Conservation (phyloP, 2,888 invertebrate genomes). For the Stratiomys singularior region DNA sequence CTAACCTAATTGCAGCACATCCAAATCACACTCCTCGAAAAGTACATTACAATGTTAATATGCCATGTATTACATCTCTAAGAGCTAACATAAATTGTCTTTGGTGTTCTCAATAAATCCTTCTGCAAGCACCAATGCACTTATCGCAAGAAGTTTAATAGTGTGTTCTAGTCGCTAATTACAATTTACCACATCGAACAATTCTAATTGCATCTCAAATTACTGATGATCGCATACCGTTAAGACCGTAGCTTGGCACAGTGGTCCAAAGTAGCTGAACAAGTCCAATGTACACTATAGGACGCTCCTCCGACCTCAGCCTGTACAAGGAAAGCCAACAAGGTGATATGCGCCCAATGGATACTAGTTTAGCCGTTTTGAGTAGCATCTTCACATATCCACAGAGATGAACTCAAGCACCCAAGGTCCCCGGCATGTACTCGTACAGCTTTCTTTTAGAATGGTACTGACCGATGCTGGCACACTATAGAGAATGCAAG, state of each 20-base stretch:
- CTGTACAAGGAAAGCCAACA: background rate
- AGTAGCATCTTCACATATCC: background rate
- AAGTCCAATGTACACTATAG: background rate
- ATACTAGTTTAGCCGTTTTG: background rate
- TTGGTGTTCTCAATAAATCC: background rate
- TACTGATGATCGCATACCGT: conserved; percentile 20
- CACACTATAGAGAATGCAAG: background rate
- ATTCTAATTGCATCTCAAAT: conserved; percentile 30
- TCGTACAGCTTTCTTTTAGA: background rate
- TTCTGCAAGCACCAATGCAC: background rate
- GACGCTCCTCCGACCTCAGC: background rate
- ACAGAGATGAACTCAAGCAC: background rate
- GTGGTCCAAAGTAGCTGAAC: background rate
- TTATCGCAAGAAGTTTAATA: conserved; percentile 6
- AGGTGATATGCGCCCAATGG: background rate
- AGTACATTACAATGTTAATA: too few species aligned
- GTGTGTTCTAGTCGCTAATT: conserved; percentile 7
- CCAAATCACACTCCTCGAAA: too few species aligned
- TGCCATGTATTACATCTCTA: too few species aligned
- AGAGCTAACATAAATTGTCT: background rate
- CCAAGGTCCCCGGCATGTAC: background rate
- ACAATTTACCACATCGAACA: conserved; percentile 34
- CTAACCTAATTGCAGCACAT: too few species aligned
- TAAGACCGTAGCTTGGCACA: conserved; percentile 5
- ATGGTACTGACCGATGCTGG: background rate